These are phyloP conservation scores for Pagrus major DNA, from an alignment of 2,113 vertebrate genomes.

Conservation along the genomic window DNA sequence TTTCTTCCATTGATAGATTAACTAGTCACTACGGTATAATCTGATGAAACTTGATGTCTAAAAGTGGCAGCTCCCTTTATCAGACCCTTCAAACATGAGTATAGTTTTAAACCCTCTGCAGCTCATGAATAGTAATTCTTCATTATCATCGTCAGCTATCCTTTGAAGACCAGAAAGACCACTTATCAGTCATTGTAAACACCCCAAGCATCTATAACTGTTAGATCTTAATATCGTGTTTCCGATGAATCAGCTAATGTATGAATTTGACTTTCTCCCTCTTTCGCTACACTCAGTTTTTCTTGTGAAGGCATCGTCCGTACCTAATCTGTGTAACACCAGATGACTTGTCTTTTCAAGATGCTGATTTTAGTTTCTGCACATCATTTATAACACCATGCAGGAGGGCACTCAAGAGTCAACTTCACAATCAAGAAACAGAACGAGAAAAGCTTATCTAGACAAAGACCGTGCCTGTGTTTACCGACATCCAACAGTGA, in stretches of 20 bases:
- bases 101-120: conserved; percentile 10
- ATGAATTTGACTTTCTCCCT: background rate
- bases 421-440: too few relatives aligned
- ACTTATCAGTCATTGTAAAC: conserved; percentile 43
- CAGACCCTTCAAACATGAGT: conserved; percentile 11
- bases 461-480: too few relatives aligned
- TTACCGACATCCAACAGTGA: background rate
- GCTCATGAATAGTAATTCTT: conserved; percentile 43
- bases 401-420: background rate
- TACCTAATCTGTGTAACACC: background rate
- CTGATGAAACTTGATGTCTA: conserved; percentile 20
- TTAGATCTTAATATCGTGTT: conserved; percentile 5
- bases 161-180: conserved; percentile 37
- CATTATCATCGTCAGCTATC: conserved; percentile 34
- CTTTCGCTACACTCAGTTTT: background rate
- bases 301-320: background rate
- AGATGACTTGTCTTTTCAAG: background rate
- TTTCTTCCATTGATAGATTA: background rate
- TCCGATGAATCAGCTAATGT: conserved; percentile 13
- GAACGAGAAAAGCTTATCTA: background rate
- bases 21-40: background rate
- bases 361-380: background rate
- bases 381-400: background rate
- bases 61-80: conserved; percentile 15
- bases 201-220: conserved; percentile 5